Evolutionary conservation across 1,140 invertebrate species (phyloP).

Genomic region (Drosophila melanogaster): Release_6_plus_ISO1_MT NC_004354.4:18498501-18499000

Average conservation of each 20-base stretch:
- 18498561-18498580: neutral
- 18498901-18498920: neutral
- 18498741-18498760: constrained; percentile 1
- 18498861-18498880: neutral
- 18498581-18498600: neutral
- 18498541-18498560: neutral
- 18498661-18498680: no score
- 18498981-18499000: no score
- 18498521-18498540: neutral
- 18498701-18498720: neutral
- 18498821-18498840: neutral
- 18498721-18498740: neutral
- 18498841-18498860: no score
- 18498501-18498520: neutral
- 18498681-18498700: neutral
- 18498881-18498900: no score
- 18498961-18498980: no score
- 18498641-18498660: no score
- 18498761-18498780: constrained; percentile 8
- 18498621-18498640: no score
- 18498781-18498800: neutral
- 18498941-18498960: no score
- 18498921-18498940: neutral
- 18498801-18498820: neutral
- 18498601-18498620: no score